Conservation (phyloP, 2,888 invertebrate genomes). For the Synanthedon tipuliformis region DNA sequence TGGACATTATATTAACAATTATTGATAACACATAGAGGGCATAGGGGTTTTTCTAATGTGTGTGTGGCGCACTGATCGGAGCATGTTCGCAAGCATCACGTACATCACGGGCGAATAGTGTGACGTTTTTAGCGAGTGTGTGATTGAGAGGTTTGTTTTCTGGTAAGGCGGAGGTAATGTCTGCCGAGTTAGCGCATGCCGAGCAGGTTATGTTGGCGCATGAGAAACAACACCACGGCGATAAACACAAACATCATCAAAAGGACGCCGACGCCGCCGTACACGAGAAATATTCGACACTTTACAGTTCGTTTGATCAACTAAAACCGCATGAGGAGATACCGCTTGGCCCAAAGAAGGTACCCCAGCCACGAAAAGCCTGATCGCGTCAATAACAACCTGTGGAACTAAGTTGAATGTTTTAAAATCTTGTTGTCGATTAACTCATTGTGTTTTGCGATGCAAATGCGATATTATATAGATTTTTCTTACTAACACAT, state of each 20-base stretch:
- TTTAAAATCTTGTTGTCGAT: too few species aligned
- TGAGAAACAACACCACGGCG: conserved; percentile 58
- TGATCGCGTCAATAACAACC: too few species aligned
- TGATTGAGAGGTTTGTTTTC: conserved; percentile 63
- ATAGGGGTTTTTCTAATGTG: background rate
- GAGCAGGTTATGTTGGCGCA: conserved; percentile 68
- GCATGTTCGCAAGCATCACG: conserved; percentile 38
- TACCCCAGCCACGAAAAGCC: conserved; percentile 16
- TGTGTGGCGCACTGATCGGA: conserved; percentile 16
- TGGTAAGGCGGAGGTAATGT: conserved; percentile 65
- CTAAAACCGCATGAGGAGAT: conserved; percentile 52
- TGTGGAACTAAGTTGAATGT: too few species aligned
- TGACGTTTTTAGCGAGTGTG: conserved; percentile 26
- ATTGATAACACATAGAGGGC: too few species aligned
- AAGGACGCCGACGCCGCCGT: conserved; percentile 22
- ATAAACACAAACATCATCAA: conserved; percentile 35
- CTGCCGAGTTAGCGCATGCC: conserved; percentile 64
- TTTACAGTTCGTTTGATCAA: conserved; percentile 57
- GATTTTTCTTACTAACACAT: too few species aligned
- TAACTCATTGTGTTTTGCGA: too few species aligned
- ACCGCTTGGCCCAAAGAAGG: conserved; percentile 52
- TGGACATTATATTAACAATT: too few species aligned
- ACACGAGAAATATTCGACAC: conserved; percentile 51
- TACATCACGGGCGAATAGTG: conserved; percentile 24
- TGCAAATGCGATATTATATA: too few species aligned